Percentiles rank a stretch among this genome's conserved stretches.
phyloP scores from a whole-genome alignment of 2,113 vertebrate species.

The Chaetops frenatus region DNA sequence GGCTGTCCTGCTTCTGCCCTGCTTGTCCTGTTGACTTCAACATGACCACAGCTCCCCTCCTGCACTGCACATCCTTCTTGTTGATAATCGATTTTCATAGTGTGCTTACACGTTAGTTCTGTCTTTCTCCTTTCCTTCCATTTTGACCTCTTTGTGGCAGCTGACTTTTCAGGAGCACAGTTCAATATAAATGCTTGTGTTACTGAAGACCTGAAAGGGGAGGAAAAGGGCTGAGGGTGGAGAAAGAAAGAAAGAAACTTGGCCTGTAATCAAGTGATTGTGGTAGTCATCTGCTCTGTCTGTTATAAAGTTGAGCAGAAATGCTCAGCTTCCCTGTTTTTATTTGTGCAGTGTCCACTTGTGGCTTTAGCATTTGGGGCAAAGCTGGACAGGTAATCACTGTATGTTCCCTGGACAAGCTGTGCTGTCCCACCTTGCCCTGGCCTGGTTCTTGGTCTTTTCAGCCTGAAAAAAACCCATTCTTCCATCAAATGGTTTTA shows the following conservation, averaged over 20 bases:
- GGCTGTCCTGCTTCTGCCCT: background rate
- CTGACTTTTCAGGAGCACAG: background rate
- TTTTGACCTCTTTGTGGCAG: background rate
- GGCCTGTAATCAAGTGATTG: background rate
- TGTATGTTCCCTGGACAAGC: background rate
- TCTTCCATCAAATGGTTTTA: background rate
- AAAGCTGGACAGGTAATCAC: background rate
- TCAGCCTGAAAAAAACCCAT: background rate
- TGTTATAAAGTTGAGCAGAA: background rate
- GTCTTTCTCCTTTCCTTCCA: background rate
- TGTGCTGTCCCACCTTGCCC: background rate
- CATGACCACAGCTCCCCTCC: rapidly evolving
- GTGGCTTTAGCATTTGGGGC: background rate
- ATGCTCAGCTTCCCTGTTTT: background rate
- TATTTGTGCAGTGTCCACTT: background rate
- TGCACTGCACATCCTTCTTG: background rate
- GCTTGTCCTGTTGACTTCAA: background rate
- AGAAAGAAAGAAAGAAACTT: background rate
- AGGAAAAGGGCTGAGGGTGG: background rate
- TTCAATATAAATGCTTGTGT: background rate
- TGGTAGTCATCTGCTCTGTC: background rate
- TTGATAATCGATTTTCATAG: background rate
- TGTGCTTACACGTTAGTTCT: background rate
- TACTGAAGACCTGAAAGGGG: background rate
- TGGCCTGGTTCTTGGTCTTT: background rate